A percentile compares a stretch with the other conserved stretches of the same genome.
These are phyloP conservation scores for Myripristis murdjan DNA, from an alignment of 2,797 vertebrate genomes.

Conservation along the genomic window DNA sequence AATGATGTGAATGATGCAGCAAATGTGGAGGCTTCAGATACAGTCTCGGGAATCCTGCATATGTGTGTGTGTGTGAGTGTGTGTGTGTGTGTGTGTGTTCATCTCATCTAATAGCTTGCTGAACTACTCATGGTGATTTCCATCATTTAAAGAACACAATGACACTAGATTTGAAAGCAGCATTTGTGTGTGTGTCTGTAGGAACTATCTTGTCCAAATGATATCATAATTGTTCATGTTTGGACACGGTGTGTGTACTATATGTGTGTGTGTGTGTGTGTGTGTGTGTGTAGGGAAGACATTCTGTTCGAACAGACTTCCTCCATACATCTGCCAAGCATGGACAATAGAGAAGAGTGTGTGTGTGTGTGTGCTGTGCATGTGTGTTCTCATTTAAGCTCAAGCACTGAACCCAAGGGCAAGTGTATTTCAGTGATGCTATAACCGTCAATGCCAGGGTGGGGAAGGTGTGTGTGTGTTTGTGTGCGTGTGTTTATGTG, in stretches of 20 bases:
- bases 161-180: conserved; percentile 35
- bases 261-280: conserved; percentile 8
- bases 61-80: background rate
- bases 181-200: conserved; percentile 2
- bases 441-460: background rate
- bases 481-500: background rate
- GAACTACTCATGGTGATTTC: conserved; percentile 33
- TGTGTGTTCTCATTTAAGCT: background rate
- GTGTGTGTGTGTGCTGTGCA: background rate
- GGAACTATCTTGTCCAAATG: conserved; percentile 35
- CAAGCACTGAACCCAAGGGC: background rate
- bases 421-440: background rate
- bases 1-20: too few species aligned
- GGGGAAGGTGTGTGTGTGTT: background rate
- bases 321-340: conserved; percentile 31
- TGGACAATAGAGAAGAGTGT: conserved; percentile 36
- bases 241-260: conserved; percentile 29
- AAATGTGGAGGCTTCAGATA: too few species aligned
- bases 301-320: conserved; percentile 51
- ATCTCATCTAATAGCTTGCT: background rate
- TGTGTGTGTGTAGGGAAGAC: conserved; percentile 45
- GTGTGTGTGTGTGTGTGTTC: background rate
- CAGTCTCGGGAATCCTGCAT: background rate
- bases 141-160: conserved; percentile 45
- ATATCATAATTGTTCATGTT: conserved; percentile 50